phyloP scores from a whole-genome alignment of 2,113 vertebrate species.

The Anarrhichthys ocellatus region DNA sequence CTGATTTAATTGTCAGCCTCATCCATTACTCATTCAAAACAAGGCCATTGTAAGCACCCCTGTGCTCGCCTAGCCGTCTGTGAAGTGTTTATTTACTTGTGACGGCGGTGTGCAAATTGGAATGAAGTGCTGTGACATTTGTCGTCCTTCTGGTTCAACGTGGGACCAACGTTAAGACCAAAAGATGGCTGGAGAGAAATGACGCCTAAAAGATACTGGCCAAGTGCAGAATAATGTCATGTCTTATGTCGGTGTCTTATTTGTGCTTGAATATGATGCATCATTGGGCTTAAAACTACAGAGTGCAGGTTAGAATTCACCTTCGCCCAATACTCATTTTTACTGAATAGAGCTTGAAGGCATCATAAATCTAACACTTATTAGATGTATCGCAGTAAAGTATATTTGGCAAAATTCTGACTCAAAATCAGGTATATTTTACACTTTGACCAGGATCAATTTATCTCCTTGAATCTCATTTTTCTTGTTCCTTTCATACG shows the following conservation, averaged over 20 bases:
- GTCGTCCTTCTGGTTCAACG: slow-evolving; percentile 62
- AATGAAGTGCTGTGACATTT: slow-evolving; percentile 68
- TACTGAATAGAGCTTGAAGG: too few relatives aligned
- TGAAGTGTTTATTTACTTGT: slow-evolving; percentile 74
- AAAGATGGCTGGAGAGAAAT: slow-evolving; percentile 13
- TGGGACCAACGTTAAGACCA: slow-evolving; percentile 30
- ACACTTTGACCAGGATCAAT: neutral
- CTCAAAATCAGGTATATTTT: neutral
- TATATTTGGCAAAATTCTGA: neutral
- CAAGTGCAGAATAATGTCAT: neutral
- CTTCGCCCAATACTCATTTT: too few relatives aligned
- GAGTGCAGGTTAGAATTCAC: neutral
- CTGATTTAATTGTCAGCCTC: slow-evolving; percentile 61
- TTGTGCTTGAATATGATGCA: neutral
- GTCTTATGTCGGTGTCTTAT: neutral
- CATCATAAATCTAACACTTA: too few relatives aligned
- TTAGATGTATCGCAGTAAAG: neutral
- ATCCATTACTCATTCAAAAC: slow-evolving; percentile 73
- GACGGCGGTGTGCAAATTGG: slow-evolving; percentile 56
- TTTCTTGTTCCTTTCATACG: neutral
- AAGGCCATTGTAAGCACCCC: slow-evolving; percentile 58
- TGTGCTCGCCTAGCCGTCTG: slow-evolving; percentile 49
- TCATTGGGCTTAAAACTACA: neutral
- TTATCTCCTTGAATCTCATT: neutral
- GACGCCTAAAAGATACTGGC: neutral